Conservation (phyloP, 2,797 vertebrate species). For the Danio albolineatus region DNA sequence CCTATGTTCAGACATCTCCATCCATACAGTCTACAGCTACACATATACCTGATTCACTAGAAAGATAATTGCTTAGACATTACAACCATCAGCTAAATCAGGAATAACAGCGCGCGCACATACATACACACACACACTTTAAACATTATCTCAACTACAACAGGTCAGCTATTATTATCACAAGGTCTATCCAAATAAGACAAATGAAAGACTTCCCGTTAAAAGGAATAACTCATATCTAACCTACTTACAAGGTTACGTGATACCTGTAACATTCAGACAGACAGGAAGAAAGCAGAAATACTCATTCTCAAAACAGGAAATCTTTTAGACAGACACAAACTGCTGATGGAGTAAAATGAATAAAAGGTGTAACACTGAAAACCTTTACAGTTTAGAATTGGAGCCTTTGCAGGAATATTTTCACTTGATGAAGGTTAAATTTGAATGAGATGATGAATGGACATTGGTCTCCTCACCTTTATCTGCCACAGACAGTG, state of each 20-base stretch:
- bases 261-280: conserved; percentile 13
- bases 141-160: neutral
- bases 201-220: neutral
- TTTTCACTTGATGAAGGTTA: neutral
- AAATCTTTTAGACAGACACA: conserved; percentile 33
- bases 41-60: neutral
- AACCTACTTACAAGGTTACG: conserved; percentile 1
- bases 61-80: neutral
- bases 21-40: neutral
- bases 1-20: neutral
- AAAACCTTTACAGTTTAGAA: neutral
- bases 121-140: neutral
- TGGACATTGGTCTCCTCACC: conserved; percentile 72
- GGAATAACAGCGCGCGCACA: neutral
- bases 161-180: neutral
- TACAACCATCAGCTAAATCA: conserved; percentile 31
- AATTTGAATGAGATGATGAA: neutral
- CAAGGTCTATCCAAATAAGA: neutral
- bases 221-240: neutral
- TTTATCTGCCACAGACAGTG: conserved; percentile 92
- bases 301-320: conserved; percentile 4
- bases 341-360: neutral
- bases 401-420: neutral
- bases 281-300: conserved; percentile 32
- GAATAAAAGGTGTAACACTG: neutral